Evolutionary conservation across 2,888 invertebrate genomes (phyloP), one percentile per base, ranked within the genome.

Genomic region (Copidosoma aretas): DNA sequence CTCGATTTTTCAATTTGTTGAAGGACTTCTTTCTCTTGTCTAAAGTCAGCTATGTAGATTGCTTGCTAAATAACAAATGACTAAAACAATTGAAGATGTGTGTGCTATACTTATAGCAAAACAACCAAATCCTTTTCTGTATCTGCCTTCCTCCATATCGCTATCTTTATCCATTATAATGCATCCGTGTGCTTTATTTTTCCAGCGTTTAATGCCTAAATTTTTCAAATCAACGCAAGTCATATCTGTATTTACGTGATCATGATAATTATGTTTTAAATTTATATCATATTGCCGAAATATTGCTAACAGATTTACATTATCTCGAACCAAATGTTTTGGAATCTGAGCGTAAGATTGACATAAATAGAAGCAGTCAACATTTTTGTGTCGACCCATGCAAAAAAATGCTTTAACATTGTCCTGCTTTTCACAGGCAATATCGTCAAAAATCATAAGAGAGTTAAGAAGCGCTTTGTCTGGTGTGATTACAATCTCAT

Each of bases 401-500:
- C 58, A 75, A 56, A 0, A 77, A 62, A 72, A 74, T 8, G 68
- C 71, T 63, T 69, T 64, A 0, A 76, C 57, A 19, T 71, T 61
- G 52, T 74, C 64, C 54, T 76, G 75, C 32, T 75, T 77, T 57
- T 75, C 74, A 25, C 79, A 81, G 19, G 77, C 77, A 24, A 82
- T 77, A 75, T 84, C 82, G 73, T 83, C 82, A 70, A 84, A 83
- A 61, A 84, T 79, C 70, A 83, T 76, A 19, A 83, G n/a, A n/a
- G n/a, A n/a, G n/a, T n/a, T n/a, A n/a, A n/a, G n/a, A 25, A 14
- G 12, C 8, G 60, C 32, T 21, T 64, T 41, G 1, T 66, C 56
- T 24, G 63, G 66, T 41, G 39, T 14, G 46, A 68, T 64, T 19
- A 66, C 66, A 57, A 64, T 15, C 41, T 68, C 61, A 46, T 73